phyloP scores from a whole-genome alignment of 2,113 vertebrate genomes.

The Strix uralensis region DNA sequence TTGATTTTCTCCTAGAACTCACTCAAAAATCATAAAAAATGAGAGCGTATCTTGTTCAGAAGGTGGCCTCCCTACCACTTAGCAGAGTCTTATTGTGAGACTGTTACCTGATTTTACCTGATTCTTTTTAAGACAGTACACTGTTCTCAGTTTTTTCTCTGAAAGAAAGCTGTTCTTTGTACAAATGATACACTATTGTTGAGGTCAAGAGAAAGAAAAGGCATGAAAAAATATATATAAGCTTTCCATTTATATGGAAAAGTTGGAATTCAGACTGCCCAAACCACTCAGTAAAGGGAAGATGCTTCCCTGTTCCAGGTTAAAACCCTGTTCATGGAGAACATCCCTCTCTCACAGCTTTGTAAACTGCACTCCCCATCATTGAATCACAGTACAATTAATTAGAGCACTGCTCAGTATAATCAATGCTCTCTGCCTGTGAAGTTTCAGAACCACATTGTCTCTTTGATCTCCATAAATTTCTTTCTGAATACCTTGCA shows the following conservation, averaged over 20 bases:
- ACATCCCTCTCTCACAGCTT: fast-evolving
- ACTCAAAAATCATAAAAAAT: background rate
- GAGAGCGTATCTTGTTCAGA: background rate
- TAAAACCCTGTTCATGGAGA: background rate
- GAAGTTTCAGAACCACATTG: background rate
- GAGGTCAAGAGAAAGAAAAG: background rate
- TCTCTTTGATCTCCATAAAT: background rate
- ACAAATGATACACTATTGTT: background rate
- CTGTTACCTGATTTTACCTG: background rate
- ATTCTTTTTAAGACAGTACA: background rate
- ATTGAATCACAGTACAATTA: background rate
- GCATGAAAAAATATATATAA: background rate
- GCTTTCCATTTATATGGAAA: background rate
- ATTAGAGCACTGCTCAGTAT: background rate
- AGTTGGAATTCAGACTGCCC: background rate
- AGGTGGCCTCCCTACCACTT: background rate
- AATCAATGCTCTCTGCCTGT: background rate
- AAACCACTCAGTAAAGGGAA: background rate
- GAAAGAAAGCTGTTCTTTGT: background rate
- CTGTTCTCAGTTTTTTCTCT: background rate
- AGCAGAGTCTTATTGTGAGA: background rate
- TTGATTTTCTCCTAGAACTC: background rate
- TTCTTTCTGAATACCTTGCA: background rate
- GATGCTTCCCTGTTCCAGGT: background rate
- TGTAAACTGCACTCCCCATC: background rate